These are phyloP conservation scores for Salmo trutta DNA, from an alignment of 2,797 vertebrate genomes.

Conservation along the genomic window DNA sequence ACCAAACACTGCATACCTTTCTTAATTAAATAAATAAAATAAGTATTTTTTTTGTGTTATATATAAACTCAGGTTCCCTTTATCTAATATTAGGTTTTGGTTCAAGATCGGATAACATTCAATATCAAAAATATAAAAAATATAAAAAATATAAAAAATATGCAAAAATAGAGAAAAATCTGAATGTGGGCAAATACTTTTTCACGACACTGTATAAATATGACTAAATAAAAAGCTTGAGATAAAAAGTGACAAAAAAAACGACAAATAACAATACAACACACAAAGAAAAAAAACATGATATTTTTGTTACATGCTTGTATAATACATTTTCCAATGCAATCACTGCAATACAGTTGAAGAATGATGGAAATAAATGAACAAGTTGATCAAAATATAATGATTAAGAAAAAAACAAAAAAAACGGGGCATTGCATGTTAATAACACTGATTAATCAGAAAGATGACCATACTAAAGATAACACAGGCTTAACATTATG, in stretches of 20 bases:
- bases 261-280: slow-evolving; percentile 39
- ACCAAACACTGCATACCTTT: too few species aligned
- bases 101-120: too few species aligned
- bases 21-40: too few species aligned
- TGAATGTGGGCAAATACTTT: too few species aligned
- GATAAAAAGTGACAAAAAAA: not conserved
- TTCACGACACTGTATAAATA: slow-evolving; percentile 26
- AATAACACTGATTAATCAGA: not conserved
- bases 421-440: not conserved
- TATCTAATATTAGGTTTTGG: too few species aligned
- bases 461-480: not conserved
- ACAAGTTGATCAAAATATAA: slow-evolving; percentile 67
- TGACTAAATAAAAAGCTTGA: slow-evolving; percentile 54
- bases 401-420: not conserved
- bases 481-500: not conserved
- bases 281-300: slow-evolving; percentile 69
- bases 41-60: too few species aligned
- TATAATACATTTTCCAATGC: slow-evolving; percentile 52
- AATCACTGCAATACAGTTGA: slow-evolving; percentile 66
- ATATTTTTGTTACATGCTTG: slow-evolving; percentile 66
- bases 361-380: slow-evolving; percentile 55
- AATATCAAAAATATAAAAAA: too few species aligned
- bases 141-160: too few species aligned
- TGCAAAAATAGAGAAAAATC: too few species aligned
- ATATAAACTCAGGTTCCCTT: too few species aligned